Base-by-base conservation (phyloP, 1,140 invertebrate species). In the Drosophila punjabiensis region DNA sequence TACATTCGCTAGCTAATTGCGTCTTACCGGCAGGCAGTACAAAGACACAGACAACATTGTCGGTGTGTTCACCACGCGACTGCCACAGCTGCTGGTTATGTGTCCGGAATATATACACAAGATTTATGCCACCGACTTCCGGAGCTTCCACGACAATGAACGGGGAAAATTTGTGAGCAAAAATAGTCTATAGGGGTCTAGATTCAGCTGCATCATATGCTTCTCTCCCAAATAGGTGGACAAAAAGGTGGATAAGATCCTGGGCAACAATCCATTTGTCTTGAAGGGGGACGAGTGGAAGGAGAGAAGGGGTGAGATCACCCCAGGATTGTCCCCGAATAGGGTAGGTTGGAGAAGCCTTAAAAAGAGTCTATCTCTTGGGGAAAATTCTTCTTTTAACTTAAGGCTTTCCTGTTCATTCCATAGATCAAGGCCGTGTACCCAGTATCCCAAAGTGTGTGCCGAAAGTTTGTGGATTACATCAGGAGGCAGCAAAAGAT, bases 231-330 rank as follows among this genome's bases (percentile, higher is more conserved):
- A 32, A 47, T 33, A 93, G 67, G 52, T 92, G 5, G 81, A 93
- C 61, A 67, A 82, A 30, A 73, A 93, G 37, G 53, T 73, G 5
- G 94, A 94, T 79, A 84, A 89, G 18, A 87, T 94, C 18, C 66
- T 94, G 47, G 84, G 76, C 4, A 79, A 81, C 33, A 94, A 94
- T 79, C 83, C 94, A 1, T 94, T 94, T 65, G 37, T 93, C 6
- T 61, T 92, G 6, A 79, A 56, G 6, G 94, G 93, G 16, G 89
- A 94, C 7, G 79, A 71, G 10, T 96, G 95, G 95, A 95, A 95
- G 79, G 87, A 94, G n/a, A 93, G 94, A 20, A 84, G 95, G 28
- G 86, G 86, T 8, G 93, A 95, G 48, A 92, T 95, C 28, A 95
- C 94, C 30, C 94, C 95, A 9, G 94, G 94, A 7, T 93, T 95